Evolutionary conservation across 2,113 vertebrate genomes (phyloP).

Genomic region (Cinclus mexicanus): DNA sequence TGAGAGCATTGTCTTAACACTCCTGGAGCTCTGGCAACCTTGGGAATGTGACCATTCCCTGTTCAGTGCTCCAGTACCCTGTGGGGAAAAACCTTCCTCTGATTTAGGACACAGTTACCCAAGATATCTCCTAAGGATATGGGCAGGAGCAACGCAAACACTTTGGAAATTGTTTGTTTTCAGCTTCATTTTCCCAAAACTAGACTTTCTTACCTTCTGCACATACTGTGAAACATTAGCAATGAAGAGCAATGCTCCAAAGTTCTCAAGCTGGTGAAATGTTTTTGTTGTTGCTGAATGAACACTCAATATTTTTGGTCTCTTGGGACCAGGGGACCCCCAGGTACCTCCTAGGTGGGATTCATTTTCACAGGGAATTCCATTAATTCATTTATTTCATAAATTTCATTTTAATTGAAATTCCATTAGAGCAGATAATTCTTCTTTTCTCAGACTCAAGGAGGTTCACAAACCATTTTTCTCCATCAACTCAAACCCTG

Average conservation of each 20-base stretch:
- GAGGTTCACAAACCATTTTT: neutral
- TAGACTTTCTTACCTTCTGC: neutral
- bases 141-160: neutral
- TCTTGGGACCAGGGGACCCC: neutral
- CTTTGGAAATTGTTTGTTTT: neutral
- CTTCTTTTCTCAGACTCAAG: neutral
- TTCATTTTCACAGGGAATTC: neutral
- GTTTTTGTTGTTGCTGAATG: neutral
- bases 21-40: neutral
- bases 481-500: neutral
- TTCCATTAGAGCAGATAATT: neutral
- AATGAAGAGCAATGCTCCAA: rapidly evolving
- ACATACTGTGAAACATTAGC: neutral
- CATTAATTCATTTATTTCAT: no score
- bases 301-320: neutral
- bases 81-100: neutral
- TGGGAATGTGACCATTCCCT: neutral
- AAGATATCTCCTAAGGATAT: neutral
- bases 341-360: neutral
- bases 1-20: rapidly evolving
- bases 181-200: neutral
- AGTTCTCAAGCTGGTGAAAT: neutral
- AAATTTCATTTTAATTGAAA: neutral
- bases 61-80: neutral
- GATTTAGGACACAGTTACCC: neutral